phyloP scores from a whole-genome alignment of 2,113 vertebrate genomes.

The Chlorocebus sabaeus region DNA sequence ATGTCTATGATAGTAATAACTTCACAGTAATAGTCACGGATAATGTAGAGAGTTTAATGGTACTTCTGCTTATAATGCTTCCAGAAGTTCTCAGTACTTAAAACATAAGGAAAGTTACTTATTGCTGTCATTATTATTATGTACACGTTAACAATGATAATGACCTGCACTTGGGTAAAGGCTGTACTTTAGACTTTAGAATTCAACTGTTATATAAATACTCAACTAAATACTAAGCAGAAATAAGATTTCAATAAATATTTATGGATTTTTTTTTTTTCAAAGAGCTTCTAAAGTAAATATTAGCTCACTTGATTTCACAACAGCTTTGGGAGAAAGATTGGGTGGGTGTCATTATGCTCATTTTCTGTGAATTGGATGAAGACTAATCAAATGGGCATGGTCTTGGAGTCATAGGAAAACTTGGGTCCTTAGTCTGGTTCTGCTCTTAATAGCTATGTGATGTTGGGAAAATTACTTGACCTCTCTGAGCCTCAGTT shows the following conservation, averaged over 20 bases:
- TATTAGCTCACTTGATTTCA: slow-evolving; percentile 16
- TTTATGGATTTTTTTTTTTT: background rate
- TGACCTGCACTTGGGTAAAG: background rate
- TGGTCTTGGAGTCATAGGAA: background rate
- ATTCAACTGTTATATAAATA: background rate
- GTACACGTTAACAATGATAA: background rate
- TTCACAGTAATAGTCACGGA: background rate
- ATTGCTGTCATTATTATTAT: background rate
- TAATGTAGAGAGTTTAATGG: background rate
- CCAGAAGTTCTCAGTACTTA: background rate
- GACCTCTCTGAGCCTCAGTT: background rate
- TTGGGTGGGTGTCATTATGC: background rate
- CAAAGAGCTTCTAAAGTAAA: background rate
- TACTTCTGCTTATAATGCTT: background rate
- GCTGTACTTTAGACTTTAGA: background rate
- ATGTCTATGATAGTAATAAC: background rate
- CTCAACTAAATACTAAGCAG: background rate
- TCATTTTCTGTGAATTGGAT: background rate
- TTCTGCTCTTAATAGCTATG: background rate
- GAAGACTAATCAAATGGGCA: background rate
- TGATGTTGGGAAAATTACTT: background rate
- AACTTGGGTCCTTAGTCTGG: background rate
- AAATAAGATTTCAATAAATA: background rate
- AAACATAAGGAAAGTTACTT: background rate
- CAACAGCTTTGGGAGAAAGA: background rate